A percentile compares a stretch with the other conserved stretches of the same genome.
Evolutionary conservation across 2,797 vertebrate genomes (phyloP).

Genomic region (Apodemus agrarius): DNA sequence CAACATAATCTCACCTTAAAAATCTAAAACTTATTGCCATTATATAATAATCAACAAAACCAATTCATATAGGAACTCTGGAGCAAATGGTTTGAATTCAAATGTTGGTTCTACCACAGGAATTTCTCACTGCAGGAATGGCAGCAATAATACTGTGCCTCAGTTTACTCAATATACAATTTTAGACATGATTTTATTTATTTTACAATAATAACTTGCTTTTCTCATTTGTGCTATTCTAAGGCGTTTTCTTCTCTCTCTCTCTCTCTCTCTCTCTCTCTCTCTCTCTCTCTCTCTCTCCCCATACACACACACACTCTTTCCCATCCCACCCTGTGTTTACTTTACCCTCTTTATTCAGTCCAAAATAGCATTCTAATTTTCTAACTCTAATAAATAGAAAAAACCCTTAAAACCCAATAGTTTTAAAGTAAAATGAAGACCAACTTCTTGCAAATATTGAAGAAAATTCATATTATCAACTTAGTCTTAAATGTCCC

Average conservation of each 20-base stretch:
- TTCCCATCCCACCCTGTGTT: background rate
- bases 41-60: background rate
- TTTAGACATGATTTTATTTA: background rate
- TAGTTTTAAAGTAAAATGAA: conserved; percentile 24
- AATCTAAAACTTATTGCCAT: background rate
- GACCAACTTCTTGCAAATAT: background rate
- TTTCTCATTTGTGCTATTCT: background rate
- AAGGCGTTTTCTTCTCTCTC: background rate
- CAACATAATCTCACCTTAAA: background rate
- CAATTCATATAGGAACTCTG: background rate
- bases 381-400: background rate
- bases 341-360: background rate
- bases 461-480: background rate
- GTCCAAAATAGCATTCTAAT: conserved; percentile 48
- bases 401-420: background rate
- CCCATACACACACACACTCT: background rate
- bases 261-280: no score
- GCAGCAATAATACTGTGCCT: background rate
- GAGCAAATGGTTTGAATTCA: background rate
- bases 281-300: no score
- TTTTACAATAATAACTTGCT: background rate
- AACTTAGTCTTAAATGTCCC: background rate
- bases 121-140: background rate
- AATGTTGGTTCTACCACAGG: background rate
- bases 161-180: background rate